phyloP scores from a whole-genome alignment of 2,113 vertebrate genomes.

The Polypterus bichir region DNA sequence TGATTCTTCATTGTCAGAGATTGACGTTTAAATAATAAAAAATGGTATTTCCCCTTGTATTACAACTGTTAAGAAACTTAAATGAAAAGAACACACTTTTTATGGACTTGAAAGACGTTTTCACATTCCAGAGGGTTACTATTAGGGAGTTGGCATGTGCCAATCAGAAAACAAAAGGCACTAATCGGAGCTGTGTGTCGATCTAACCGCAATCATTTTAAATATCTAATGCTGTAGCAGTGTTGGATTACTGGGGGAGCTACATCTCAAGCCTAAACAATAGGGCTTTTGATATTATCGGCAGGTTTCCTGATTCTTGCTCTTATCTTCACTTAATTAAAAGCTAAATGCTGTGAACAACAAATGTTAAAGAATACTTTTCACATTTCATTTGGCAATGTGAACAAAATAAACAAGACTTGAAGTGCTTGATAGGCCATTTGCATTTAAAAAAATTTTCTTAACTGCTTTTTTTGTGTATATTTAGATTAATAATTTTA shows the following conservation, averaged over 20 bases:
- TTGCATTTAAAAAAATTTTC: too few species aligned
- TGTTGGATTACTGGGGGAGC: too few species aligned
- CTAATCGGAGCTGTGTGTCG: neutral
- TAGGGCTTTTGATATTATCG: neutral
- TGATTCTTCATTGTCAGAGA: conserved; percentile 33
- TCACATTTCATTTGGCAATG: too few species aligned
- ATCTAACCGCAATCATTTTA: neutral
- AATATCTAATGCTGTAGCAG: too few species aligned
- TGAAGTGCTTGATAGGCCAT: too few species aligned
- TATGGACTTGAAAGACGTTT: conserved; percentile 20
- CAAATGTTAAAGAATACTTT: too few species aligned
- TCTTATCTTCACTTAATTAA: neutral
- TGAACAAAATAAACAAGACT: too few species aligned
- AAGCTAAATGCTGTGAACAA: too few species aligned
- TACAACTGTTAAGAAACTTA: conserved; percentile 9
- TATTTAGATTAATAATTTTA: too few species aligned
- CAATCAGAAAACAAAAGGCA: neutral
- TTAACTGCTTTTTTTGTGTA: too few species aligned
- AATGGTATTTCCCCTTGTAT: too few species aligned
- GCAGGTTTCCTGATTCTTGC: neutral
- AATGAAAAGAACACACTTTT: conserved; percentile 26
- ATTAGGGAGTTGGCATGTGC: neutral
- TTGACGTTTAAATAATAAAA: neutral
- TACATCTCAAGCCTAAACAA: too few species aligned
- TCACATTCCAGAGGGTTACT: neutral